Conservation (phyloP, 2,113 vertebrate genomes). For the Progne subis region DNA sequence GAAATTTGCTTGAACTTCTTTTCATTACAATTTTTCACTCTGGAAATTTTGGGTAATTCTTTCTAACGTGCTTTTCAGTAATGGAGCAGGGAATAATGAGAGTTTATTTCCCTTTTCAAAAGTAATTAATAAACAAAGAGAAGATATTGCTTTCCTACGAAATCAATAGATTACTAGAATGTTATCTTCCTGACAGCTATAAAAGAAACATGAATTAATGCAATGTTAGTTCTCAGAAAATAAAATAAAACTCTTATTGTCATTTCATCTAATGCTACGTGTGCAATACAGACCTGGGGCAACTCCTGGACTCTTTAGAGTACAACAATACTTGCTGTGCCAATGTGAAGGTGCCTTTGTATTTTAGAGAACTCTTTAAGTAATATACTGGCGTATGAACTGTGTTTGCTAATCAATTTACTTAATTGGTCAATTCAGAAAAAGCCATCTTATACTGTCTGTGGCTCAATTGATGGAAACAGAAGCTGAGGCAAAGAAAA, state of each 20-base stretch:
- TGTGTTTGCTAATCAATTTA: neutral
- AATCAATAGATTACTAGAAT: neutral
- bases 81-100: neutral
- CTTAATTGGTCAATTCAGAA: neutral
- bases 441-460: neutral
- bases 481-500: neutral
- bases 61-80: neutral
- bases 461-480: neutral
- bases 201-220: neutral
- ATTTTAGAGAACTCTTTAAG: neutral
- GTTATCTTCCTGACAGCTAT: neutral
- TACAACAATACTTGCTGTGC: neutral
- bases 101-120: neutral
- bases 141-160: neutral
- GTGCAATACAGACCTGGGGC: neutral
- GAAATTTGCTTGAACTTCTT: neutral
- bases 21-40: neutral
- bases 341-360: neutral
- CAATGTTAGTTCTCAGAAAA: neutral
- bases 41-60: neutral
- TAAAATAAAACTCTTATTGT: neutral
- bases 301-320: neutral
- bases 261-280: neutral
- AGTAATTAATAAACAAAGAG: conserved; percentile 21
- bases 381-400: neutral